Percentiles rank a stretch among this genome's conserved stretches.
Evolutionary conservation across 2,888 invertebrate genomes (phyloP).

Genomic region (Panzeria rudis): DNA sequence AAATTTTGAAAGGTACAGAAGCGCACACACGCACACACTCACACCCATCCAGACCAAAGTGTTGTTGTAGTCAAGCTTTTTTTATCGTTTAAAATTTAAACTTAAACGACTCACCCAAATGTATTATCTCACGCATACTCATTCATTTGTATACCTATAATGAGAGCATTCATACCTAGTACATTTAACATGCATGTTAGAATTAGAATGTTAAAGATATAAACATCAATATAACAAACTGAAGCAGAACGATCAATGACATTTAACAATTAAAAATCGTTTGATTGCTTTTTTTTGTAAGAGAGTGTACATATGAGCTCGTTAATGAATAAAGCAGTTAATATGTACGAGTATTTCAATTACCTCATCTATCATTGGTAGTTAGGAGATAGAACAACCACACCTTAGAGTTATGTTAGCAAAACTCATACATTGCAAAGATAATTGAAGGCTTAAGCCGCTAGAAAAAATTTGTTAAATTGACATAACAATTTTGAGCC

Average conservation of each 20-base stretch:
- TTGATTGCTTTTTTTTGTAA: background rate
- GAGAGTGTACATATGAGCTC: background rate
- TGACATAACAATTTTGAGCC: background rate
- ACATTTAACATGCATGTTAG: background rate
- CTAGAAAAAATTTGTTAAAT: slow-evolving; percentile 2
- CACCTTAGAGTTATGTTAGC: slow-evolving; percentile 32
- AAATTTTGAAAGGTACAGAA: background rate
- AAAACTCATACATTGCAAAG: background rate
- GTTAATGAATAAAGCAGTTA: background rate
- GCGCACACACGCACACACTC: background rate
- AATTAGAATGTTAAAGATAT: slow-evolving; percentile 41
- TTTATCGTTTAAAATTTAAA: background rate
- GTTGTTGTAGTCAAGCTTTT: no score
- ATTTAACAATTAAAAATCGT: slow-evolving; percentile 51
- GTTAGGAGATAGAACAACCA: background rate
- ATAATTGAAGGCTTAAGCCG: background rate
- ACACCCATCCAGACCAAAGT: background rate
- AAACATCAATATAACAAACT: slow-evolving; percentile 17
- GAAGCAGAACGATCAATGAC: slow-evolving; percentile 61
- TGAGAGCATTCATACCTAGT: slow-evolving; percentile 5
- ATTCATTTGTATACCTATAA: background rate
- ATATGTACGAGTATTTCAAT: background rate
- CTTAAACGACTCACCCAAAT: background rate
- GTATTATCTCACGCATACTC: background rate
- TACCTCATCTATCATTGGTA: slow-evolving; percentile 40